Conservation (phyloP, 2,113 vertebrate genomes). For the Monarcha castaneiventris region DNA sequence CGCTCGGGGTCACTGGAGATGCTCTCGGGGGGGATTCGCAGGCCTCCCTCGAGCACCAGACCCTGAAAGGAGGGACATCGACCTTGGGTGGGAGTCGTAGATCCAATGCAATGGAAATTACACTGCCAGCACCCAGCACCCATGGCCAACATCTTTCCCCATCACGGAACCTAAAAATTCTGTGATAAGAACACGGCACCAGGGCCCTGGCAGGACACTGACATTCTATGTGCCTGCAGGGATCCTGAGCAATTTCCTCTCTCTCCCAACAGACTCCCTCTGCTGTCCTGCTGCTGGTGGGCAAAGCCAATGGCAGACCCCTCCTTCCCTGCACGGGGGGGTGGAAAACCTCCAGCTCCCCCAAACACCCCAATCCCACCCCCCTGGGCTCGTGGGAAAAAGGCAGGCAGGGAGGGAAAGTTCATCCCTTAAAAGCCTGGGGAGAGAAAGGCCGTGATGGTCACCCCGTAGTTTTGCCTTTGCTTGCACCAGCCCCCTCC, state of each 20-base stretch:
- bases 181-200: not conserved
- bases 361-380: not conserved
- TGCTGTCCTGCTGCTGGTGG: not conserved
- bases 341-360: not conserved
- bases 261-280: not conserved
- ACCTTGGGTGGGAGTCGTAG: not conserved
- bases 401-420: slow-evolving; percentile 28
- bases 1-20: not conserved
- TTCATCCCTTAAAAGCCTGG: slow-evolving; percentile 17
- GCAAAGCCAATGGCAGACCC: not conserved
- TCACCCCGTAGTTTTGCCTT: slow-evolving; percentile 36
- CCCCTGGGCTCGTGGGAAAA: not conserved
- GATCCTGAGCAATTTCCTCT: not conserved
- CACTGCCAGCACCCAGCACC: not conserved
- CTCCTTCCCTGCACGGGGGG: not conserved
- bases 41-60: fast-evolving
- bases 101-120: not conserved
- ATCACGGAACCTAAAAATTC: not conserved
- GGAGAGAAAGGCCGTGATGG: slow-evolving; percentile 12
- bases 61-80: fast-evolving
- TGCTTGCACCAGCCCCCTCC: slow-evolving; percentile 42
- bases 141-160: not conserved
- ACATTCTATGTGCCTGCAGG: not conserved
- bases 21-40: not conserved
- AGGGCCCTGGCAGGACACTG: not conserved